Evolutionary conservation across 2,113 vertebrate genomes (phyloP).

Genomic region (Pelmatolapia mariae): DNA sequence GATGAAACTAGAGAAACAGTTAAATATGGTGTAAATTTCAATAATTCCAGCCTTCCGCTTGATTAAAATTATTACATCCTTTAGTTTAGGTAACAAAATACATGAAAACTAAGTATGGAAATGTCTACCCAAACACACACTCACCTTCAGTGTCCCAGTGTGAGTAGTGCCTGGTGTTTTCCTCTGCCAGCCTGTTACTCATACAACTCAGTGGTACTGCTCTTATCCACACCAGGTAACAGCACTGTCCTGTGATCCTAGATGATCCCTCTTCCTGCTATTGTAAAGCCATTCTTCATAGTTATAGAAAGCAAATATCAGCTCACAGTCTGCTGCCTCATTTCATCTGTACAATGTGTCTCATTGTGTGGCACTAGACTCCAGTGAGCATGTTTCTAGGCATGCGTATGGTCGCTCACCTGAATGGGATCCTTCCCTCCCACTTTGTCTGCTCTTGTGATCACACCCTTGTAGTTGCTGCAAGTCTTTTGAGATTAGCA

Average conservation of each 20-base stretch:
- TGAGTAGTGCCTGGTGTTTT: neutral
- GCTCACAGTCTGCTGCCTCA: neutral
- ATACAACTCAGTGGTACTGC: neutral
- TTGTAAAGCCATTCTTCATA: neutral
- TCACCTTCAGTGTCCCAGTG: conserved; percentile 3
- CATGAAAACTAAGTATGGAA: neutral
- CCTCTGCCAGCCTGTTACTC: neutral
- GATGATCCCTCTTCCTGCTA: neutral
- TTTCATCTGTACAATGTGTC: neutral
- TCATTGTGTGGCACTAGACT: neutral
- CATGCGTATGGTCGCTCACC: conserved; percentile 37
- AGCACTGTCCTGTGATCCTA: neutral
- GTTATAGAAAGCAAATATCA: conserved; percentile 4
- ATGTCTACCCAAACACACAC: neutral
- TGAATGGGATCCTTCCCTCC: conserved; percentile 26
- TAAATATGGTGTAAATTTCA: neutral
- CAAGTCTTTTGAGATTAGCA: neutral
- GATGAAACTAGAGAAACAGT: neutral
- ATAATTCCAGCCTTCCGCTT: neutral
- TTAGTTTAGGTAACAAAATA: neutral
- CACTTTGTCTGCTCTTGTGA: conserved; percentile 7
- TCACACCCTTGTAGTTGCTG: conserved; percentile 14
- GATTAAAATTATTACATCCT: neutral
- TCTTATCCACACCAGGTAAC: neutral
- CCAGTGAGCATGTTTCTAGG: neutral